Conservation (phyloP, 2,113 vertebrate species). For the Thomomys bottae region DNA sequence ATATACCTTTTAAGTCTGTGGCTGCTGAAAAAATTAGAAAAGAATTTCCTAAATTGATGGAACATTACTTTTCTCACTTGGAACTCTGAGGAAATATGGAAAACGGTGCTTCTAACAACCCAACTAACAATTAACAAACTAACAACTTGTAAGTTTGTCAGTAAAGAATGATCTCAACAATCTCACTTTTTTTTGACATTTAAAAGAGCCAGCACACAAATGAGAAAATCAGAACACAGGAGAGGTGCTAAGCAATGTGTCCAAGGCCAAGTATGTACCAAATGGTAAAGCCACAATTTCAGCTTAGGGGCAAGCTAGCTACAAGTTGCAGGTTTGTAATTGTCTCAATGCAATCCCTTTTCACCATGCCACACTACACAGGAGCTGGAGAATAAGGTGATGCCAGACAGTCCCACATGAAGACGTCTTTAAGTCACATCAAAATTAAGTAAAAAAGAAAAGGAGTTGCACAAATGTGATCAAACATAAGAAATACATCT, state of each 20-base stretch:
- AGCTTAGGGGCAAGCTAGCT: background rate
- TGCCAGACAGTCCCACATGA: background rate
- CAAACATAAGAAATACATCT: background rate
- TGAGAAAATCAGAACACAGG: background rate
- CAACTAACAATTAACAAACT: background rate
- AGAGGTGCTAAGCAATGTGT: background rate
- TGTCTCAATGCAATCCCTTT: background rate
- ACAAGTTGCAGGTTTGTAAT: rapidly evolving
- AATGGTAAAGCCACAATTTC: background rate
- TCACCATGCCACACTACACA: too few species aligned
- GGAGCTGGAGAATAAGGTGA: background rate
- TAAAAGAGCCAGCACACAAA: background rate
- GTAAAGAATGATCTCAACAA: background rate
- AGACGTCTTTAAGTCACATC: background rate
- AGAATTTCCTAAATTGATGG: background rate
- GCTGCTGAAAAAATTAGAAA: constrained; percentile 35
- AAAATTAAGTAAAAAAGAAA: background rate
- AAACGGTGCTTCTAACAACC: too few species aligned
- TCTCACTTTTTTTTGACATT: background rate
- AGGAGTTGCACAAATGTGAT: background rate
- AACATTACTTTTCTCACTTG: background rate
- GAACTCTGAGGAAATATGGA: background rate
- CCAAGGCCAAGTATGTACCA: background rate
- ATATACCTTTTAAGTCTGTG: background rate
- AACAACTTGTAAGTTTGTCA: background rate